phyloP scores from a whole-genome alignment of 2,113 vertebrate species.

The Camelus dromedarius region DNA sequence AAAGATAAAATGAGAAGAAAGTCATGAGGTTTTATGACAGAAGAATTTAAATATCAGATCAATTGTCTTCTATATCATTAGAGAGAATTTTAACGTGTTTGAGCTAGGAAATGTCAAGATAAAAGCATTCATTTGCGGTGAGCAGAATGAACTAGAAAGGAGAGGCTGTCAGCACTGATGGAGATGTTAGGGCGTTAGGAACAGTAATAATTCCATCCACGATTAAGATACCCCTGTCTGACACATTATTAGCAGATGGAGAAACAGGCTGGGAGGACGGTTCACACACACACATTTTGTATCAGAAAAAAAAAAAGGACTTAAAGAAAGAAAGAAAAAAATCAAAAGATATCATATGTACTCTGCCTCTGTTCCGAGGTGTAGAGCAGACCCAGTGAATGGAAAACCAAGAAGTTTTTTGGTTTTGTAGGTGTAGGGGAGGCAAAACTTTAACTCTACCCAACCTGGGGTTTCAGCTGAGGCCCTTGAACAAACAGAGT shows the following conservation, averaged over 20 bases:
- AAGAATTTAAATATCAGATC: not conserved
- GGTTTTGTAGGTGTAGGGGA: not conserved
- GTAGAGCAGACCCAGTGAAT: not conserved
- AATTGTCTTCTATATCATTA: not conserved
- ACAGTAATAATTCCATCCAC: not conserved
- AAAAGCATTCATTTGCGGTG: not conserved
- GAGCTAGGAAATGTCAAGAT: not conserved
- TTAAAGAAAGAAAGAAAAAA: not conserved
- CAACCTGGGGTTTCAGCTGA: not conserved
- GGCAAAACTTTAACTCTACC: not conserved
- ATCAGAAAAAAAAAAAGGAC: not conserved
- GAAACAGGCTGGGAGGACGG: not conserved
- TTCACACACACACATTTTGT: not conserved
- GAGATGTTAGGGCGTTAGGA: not conserved
- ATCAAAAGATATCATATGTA: not conserved
- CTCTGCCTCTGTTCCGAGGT: not conserved
- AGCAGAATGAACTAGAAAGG: not conserved
- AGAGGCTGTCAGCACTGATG: not conserved
- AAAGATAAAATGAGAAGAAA: not conserved
- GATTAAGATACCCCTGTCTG: not conserved
- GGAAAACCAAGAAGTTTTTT: not conserved
- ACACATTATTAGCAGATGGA: not conserved
- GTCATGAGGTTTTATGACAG: not conserved
- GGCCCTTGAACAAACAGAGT: not conserved
- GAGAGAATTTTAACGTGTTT: not conserved